Base-by-base conservation (phyloP, 2,888 invertebrate species). In the Beris morrisii region DNA sequence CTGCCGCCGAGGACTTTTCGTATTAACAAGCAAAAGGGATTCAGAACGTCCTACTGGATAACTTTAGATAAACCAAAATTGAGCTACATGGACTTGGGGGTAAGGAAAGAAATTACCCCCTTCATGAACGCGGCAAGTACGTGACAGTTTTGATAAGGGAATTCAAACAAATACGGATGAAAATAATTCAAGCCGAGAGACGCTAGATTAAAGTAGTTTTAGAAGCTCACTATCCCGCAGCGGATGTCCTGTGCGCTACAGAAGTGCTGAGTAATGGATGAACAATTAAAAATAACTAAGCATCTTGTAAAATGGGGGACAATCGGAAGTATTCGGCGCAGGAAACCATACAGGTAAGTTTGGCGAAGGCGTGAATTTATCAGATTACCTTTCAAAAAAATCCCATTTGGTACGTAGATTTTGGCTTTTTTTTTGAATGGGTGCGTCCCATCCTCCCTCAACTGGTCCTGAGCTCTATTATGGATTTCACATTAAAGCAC, bases 321-420 rank as follows among this genome's bases (percentile, higher is more conserved):
- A 80, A 79, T 74, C 79, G 79, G 72, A 80, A 80, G 73, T 80
- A 80, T 73, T 78, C 80, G 71, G 80, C 80, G 69, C 79, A 80
- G 75, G 80, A 80, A 79, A 80, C 80, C 71, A 80, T 80, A 73
- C 79, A 79, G 80, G 80, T 80, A 76, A 78, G 79, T 78, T 13
- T 22, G 22, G 22, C 3, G 22, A 22, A 22, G 22, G 22, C 22
- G 32, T 30, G 3, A 12, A 31, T 59, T 32, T 32, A n/a, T 48
- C n/a, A 13, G 13, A 30, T 38, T 7, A 43, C 6, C 48, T 6
- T 5, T 48, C n/a, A 4, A 48, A 48, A 48, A 48, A 4, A 48
- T 48, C 48, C n/a, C 15, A 48, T n/a, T 12, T n/a, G 3, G 4
- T 3, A n/a, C n/a, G 9, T 48, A 15, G 48, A 48, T n/a, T 48